Conservation (phyloP, 2,797 vertebrate species). For the Sebastes minor region DNA sequence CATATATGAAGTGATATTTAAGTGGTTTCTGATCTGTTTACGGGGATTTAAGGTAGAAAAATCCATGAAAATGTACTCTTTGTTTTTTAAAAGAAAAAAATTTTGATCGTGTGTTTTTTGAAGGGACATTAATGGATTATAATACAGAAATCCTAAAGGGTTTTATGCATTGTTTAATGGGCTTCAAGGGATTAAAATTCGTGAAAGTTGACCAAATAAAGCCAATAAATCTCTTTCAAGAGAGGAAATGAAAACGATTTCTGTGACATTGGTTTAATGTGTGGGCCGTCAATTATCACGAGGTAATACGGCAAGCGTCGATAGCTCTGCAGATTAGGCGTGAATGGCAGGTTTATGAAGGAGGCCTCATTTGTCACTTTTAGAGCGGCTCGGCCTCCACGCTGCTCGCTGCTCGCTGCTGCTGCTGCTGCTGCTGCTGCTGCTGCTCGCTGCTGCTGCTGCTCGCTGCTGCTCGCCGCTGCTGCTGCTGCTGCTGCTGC, state of each 20-base stretch:
- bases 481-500: too few relatives aligned
- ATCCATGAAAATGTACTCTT: too few relatives aligned
- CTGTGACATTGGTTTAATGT: conserved; percentile 26
- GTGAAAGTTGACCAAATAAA: neutral
- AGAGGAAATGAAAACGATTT: conserved; percentile 19
- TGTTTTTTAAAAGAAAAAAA: neutral
- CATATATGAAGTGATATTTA: too few relatives aligned
- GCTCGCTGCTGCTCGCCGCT: too few relatives aligned
- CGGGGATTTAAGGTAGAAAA: neutral
- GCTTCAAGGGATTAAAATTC: neutral
- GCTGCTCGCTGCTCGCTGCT: too few relatives aligned
- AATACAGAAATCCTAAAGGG: neutral
- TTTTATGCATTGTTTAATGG: neutral
- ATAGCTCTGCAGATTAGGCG: too few relatives aligned
- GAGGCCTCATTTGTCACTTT: conserved; percentile 38
- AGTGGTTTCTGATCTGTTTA: neutral
- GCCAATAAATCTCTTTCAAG: neutral
- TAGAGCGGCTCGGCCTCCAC: neutral
- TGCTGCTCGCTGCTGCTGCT: too few relatives aligned
- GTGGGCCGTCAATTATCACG: neutral
- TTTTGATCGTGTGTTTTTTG: too few relatives aligned
- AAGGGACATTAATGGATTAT: neutral
- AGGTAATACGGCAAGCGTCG: too few relatives aligned
- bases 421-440: too few relatives aligned
- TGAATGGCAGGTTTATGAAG: too few relatives aligned